Base-by-base conservation (phyloP, 2,888 invertebrate genomes). In the Xestia sexstrigata region DNA sequence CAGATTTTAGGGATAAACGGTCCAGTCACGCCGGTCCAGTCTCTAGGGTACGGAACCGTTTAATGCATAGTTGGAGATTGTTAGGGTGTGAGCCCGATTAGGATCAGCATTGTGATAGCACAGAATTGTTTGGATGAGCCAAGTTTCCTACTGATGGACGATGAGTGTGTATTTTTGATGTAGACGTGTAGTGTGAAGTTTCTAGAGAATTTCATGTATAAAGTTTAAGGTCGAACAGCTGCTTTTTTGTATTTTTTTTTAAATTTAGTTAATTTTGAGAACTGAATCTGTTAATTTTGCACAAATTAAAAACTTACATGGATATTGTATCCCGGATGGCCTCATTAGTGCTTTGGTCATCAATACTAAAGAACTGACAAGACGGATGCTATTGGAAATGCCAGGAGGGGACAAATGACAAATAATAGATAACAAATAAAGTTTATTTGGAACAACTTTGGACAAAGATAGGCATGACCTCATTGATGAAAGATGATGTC, bases 11-110 rank as follows among this genome's bases (percentile, higher is more conserved):
- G 94, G 94, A 92, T 92, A 91, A 94, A 94, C 88, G 89, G 91
- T 90, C 95, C 87, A 95, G 95, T 96, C 96, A 96, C 95, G 95
- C 93, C 76, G 78, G 88, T 78, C 95, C 95, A 94, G 95, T 93
- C 95, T 93, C 95, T 68, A 72, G 95, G 94, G 95, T 90, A 84
- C 90, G 82, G 83, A 79, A 86, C 92, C 91, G 91, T 95, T 95
- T 95, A 95, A 95, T 95, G 95, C 95, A 94, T 95, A 95, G 93
- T 95, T 94, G 91, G 90, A 92, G 92, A 93, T 92, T 93, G 93
- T 92, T 93, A 90, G 92, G 93, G 90, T 90, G 92, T 87, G 89
- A 88, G 87, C 88, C 90, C 92, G 93, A 93, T 93, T 93, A 93
- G 91, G 92, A 94, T 94, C 93, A 82, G 86, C 78, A 89, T 85